Evolutionary conservation across 2,113 vertebrate species (phyloP), one percentile per base, ranked within the genome.

Genomic region (Neofelis nebulosa): DNA sequence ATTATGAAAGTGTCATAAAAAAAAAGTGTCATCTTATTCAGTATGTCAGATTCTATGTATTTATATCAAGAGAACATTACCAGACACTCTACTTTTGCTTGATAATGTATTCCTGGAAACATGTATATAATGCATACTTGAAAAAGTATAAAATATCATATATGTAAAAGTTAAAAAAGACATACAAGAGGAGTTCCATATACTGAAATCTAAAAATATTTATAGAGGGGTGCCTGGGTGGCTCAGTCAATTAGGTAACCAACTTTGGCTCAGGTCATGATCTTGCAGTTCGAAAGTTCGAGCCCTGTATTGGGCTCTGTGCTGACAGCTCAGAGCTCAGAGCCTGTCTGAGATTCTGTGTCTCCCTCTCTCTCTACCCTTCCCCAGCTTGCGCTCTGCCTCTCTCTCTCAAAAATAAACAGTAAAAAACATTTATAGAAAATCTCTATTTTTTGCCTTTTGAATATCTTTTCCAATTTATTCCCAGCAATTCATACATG

Each of bases 141-240:
- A 48, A n/a, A 61, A 91, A 90, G 61, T 82, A 61, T 55, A 87
- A 96, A 94, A 68, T 91, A 48, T 81, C 29, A 74, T 38, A 48
- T 50, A 91, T 61, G 7, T 48, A 94, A 82, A 91, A 94, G 31
- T 15, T 91, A 91, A 86, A 76, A 65, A 90, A 61, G 52, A 90
- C 38, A 84, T 36, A 19, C 23, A 74, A 93, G 21, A 12, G 15
- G 31, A 91, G 27, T 85, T 57, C 23, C 80, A 15, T 38, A 66
- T 71, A 19, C 25, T 73, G 63, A 96, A 94, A 94, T 80, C 12
- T 65, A 93, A 61, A 61, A 61, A 61, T 61, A 61, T 61, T 61
- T 61, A 61, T 25, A 61, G 57, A 23, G 57, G 21, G 21, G 21
- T 9, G 8, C 57, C 57, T 61, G 57, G 57, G 57, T 25, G 21